Evolutionary conservation across 2,888 invertebrate genomes (phyloP).

Genomic region (Diaprepes abbreviatus): DNA sequence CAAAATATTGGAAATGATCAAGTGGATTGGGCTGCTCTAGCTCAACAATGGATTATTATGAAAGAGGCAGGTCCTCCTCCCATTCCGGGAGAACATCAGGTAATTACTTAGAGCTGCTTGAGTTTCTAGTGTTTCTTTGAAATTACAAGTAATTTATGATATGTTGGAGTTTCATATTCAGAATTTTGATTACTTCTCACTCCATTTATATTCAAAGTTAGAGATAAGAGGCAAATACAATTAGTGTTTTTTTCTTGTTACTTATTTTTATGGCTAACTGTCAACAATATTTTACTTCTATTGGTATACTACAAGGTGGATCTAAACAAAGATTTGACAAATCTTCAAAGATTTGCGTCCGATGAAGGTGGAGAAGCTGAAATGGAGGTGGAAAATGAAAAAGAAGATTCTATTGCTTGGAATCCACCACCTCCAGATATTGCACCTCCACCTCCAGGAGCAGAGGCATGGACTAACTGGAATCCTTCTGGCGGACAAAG

Average conservation of each 20-base stretch:
- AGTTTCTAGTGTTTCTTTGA: no score
- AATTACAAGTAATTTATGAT: no score
- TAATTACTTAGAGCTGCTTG: no score
- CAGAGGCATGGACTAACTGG: constrained; percentile 48
- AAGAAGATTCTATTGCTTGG: constrained; percentile 70
- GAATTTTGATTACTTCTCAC: no score
- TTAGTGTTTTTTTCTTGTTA: no score
- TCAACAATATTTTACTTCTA: neutral
- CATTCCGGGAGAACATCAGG: constrained; percentile 54
- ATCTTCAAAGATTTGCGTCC: neutral
- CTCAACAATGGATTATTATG: constrained; percentile 98
- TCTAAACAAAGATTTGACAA: neutral
- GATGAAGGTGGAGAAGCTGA: constrained; percentile 84
- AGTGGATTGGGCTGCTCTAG: constrained; percentile 96
- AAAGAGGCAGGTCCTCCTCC: constrained; percentile 78
- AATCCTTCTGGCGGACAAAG: constrained; percentile 58
- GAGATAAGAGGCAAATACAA: no score
- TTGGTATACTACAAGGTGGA: neutral
- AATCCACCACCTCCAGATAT: constrained; percentile 60
- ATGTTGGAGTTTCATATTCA: no score
- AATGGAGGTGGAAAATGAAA: constrained; percentile 88
- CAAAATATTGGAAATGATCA: constrained; percentile 84
- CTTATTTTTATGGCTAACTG: no score
- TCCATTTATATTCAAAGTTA: no score
- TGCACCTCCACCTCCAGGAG: constrained; percentile 52